Evolutionary conservation across 2,888 invertebrate genomes (phyloP).

Genomic region (Helleia helle): DNA sequence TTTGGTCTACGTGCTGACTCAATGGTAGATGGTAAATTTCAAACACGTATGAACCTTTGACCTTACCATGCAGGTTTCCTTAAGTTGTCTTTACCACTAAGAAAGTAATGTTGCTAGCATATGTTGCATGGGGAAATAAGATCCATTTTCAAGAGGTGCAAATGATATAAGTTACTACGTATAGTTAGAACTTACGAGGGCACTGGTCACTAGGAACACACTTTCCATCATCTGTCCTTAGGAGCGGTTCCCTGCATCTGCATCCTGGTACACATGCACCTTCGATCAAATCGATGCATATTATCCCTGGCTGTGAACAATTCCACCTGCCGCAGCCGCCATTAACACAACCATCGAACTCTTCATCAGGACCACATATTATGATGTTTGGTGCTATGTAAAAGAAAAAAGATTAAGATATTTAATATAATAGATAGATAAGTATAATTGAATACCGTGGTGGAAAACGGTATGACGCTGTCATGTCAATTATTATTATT

Average conservation of each 20-base stretch:
- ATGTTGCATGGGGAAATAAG: no score
- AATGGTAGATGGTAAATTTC: background rate
- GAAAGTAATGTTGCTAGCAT: no score
- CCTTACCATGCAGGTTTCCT: background rate
- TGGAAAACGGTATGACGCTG: no score
- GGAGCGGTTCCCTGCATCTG: conserved; percentile 25
- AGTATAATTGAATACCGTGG: no score
- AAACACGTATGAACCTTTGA: no score
- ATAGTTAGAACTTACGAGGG: conserved; percentile 13
- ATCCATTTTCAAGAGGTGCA: no score
- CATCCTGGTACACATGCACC: conserved; percentile 22
- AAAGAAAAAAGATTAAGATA: no score
- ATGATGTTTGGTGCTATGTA: background rate
- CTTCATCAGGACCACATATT: conserved; percentile 25
- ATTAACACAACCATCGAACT: conserved; percentile 22
- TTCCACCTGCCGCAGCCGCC: conserved; percentile 24
- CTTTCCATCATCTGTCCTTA: conserved; percentile 5
- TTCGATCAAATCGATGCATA: conserved; percentile 16
- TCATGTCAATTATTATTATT: no score
- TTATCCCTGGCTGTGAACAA: conserved; percentile 27
- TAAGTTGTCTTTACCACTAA: no score
- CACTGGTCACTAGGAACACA: conserved; percentile 29
- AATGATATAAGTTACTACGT: no score
- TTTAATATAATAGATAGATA: no score
- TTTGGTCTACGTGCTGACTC: background rate